These are phyloP conservation scores for Pterostichus niger DNA, from an alignment of 2,888 invertebrate genomes.

Conservation along the genomic window DNA sequence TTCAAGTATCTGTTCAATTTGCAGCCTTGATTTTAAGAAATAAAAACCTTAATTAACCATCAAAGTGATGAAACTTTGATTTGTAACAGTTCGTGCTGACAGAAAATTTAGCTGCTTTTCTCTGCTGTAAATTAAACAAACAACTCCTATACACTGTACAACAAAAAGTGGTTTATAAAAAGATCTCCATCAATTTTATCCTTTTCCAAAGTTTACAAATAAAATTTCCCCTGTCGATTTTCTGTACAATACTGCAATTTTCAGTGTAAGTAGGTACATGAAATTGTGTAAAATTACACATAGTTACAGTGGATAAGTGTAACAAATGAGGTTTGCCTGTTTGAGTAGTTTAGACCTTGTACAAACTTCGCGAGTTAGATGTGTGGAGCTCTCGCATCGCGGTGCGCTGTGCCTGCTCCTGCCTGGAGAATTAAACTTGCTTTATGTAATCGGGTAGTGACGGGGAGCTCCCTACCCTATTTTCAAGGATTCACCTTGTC, in stretches of 20 bases:
- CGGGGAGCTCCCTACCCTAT: background rate
- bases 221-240: too few species aligned
- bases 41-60: too few species aligned
- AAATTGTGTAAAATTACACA: conserved; percentile 11
- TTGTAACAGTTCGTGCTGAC: too few species aligned
- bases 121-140: background rate
- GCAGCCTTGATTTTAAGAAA: too few species aligned
- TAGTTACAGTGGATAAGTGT: background rate
- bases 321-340: conserved; percentile 1
- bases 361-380: conserved; percentile 1
- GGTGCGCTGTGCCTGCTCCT: background rate
- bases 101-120: background rate
- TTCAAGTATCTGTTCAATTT: too few species aligned
- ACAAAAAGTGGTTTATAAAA: background rate
- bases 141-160: background rate
- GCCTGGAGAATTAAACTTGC: conserved; percentile 19
- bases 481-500: conserved; percentile 41
- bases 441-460: conserved; percentile 31
- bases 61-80: too few species aligned
- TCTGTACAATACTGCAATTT: too few species aligned
- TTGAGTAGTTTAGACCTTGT: conserved; percentile 23
- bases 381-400: background rate
- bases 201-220: too few species aligned
- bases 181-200: too few species aligned
- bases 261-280: background rate